Base-by-base conservation (phyloP, 2,888 invertebrate genomes). In the Syrista parreyssii region DNA sequence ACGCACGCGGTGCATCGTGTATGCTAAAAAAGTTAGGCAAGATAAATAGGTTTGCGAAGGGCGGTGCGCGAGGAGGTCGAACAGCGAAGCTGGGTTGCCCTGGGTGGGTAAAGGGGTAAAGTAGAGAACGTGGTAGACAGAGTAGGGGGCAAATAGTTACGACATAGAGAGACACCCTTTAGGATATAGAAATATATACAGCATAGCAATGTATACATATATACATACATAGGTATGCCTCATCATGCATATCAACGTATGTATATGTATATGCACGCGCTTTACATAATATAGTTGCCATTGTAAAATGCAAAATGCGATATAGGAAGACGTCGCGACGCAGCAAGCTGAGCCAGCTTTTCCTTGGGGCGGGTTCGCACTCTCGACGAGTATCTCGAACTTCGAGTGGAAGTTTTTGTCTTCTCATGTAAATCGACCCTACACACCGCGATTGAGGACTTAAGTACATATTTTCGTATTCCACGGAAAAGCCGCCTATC, bases 221-320 rank as follows among this genome's bases (percentile, higher is more conserved):
- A 78, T 76, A 73, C 35, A 55, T 32, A 30, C 35, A 55, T 32
- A 30, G 32, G 33, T 68, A 74, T 68, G 11, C 74, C 33, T 75
- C 35, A 68, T 23, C 74, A 71, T 55, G 75, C 77, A 74, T 77
- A 68, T 32, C 33, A 9, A 34, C 73, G 72, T 80, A 75, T 77
- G 82, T 81, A 83, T 80, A 82, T 79, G 82, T 80, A 82, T 80
- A 80, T 68, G 79, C 81, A 71, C 33, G 77, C 86, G 87, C 84
- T 89, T 89, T 89, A 87, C 89, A 88, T 90, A 89, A 89, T 88
- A 87, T 88, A 88, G 87, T 89, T 88, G 86, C 87, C 84, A 87
- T 89, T 89, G 88, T 89, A 89, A 88, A 88, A 89, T 87, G 87
- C 86, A 88, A 89, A 89, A 86, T 84, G 86, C 85, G 81, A 71